A percentile compares a stretch with the other conserved stretches of the same genome.
Conservation (phyloP, 2,888 invertebrate genomes). For the Drosophila quinaria region DNA sequence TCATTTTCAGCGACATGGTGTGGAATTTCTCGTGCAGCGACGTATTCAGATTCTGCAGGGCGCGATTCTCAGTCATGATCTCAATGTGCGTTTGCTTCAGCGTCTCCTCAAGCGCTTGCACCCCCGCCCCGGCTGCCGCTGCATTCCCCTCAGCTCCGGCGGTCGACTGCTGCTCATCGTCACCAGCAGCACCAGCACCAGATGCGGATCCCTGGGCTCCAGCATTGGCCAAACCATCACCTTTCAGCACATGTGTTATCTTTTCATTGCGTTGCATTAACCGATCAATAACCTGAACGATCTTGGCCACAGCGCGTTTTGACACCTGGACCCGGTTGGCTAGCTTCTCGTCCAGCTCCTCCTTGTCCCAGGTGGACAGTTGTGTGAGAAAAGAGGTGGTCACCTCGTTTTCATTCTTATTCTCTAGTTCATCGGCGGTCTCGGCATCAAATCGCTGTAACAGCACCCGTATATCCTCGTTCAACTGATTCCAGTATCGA, state of each 20-base stretch:
- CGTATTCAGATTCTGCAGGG: conserved; percentile 96
- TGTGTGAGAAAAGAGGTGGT: conserved; percentile 98
- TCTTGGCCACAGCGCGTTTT: conserved; percentile 97
- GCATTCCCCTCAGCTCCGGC: conserved; percentile 45
- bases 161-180: conserved; percentile 51
- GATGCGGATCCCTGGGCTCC: conserved; percentile 36
- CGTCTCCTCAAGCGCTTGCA: conserved; percentile 90
- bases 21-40: conserved; percentile 97
- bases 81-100: conserved; percentile 94
- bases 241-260: conserved; percentile 93
- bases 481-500: conserved; percentile 98
- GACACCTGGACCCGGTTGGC: conserved; percentile 98
- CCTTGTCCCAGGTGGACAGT: conserved; percentile 98
- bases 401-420: conserved; percentile 98
- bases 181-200: conserved; percentile 19
- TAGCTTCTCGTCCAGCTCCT: conserved; percentile 97
- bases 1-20: conserved; percentile 95
- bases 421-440: conserved; percentile 98
- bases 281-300: conserved; percentile 98
- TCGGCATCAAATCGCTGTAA: conserved; percentile 98
- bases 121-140: conserved; percentile 29
- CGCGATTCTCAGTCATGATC: conserved; percentile 95
- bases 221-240: conserved; percentile 85
- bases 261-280: conserved; percentile 98
- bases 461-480: conserved; percentile 97